Evolutionary conservation across 2,113 vertebrate species (phyloP), one percentile per base, ranked within the genome.

Genomic region (Conger conger): DNA sequence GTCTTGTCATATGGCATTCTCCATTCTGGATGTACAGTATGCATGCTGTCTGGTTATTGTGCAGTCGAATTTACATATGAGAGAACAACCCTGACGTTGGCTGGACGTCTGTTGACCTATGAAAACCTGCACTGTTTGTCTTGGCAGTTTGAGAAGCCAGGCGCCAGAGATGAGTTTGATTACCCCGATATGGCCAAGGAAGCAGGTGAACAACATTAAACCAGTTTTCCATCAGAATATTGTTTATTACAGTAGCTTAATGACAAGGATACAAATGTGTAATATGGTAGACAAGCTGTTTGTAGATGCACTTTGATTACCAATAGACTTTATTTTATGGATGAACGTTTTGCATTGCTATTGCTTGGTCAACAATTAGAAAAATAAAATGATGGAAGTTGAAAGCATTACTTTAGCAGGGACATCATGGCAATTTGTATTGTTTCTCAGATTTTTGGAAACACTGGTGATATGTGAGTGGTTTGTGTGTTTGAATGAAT

Each of bases 161-260:
- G 85, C 87, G 84, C 50, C 23, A 87, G 89, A 86, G 88, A 89
- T 0, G 81, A 93, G 50, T 45, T 82, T 82, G 97, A 99, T 92
- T 99, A 99, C 84, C 97, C 98, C 83, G 97, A 99, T 15, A 92
- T 99, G 96, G 96, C 95, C 68, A 96, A 97, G 88, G 98, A 99
- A 96, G 98, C 98, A 95, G 98, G 98, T 99, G 93, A 92, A 40
- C 33, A 63, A 42, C n/a, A 80, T 27, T 40, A 50, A 27, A 79
- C 9, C 17, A 53, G 4, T 15, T 83, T 27, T 17, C 18, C 42
- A n/a, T 2, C 37, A 60, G 30, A 33, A 15, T 76, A 0, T 11
- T 73, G 50, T 16, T 15, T 37, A 23, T 84, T 5, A 42, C 40
- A 42, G 9, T 42, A 50, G 6, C 45, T 50, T 50, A 50, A 13